Evolutionary conservation across 2,797 vertebrate species (phyloP).

Genomic region (Darevskia nairensis): DNA sequence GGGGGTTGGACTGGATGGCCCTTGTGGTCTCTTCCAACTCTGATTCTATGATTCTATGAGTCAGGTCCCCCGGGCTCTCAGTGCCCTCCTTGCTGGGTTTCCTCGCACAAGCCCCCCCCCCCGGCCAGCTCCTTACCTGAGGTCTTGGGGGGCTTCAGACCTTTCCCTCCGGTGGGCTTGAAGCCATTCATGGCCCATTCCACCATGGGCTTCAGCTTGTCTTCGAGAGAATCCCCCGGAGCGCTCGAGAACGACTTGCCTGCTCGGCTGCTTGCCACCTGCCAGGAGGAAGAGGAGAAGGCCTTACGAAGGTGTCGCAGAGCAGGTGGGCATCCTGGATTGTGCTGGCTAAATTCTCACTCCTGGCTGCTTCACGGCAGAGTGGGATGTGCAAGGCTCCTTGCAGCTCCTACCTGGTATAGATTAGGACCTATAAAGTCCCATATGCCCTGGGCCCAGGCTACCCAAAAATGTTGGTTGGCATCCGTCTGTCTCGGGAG

Average conservation of each 20-base stretch:
- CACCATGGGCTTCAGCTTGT: slow-evolving; percentile 93
- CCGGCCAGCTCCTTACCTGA: slow-evolving; percentile 71
- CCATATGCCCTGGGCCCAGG: too few species aligned
- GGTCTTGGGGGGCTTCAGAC: slow-evolving; percentile 85
- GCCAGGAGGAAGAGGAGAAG: not conserved
- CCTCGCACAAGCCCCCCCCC: too few species aligned
- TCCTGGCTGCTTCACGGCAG: too few species aligned
- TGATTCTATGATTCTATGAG: too few species aligned
- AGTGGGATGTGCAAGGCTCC: too few species aligned
- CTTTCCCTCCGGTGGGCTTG: slow-evolving; percentile 89
- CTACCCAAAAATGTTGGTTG: too few species aligned
- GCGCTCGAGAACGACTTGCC: slow-evolving; percentile 85
- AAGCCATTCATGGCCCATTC: slow-evolving; percentile 94
- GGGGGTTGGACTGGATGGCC: too few species aligned
- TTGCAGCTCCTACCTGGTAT: too few species aligned
- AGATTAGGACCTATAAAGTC: too few species aligned
- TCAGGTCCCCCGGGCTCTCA: too few species aligned
- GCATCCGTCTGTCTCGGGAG: too few species aligned
- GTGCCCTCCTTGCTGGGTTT: not conserved
- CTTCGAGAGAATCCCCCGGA: slow-evolving; percentile 85
- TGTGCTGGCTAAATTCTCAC: not conserved
- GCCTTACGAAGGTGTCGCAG: not conserved
- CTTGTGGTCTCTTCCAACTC: too few species aligned
- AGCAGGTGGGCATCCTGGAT: not conserved
- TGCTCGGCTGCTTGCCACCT: slow-evolving; percentile 89